Evolutionary conservation across 2,797 vertebrate genomes (phyloP), one percentile per base, ranked within the genome.

Genomic region (Clamator glandarius): DNA sequence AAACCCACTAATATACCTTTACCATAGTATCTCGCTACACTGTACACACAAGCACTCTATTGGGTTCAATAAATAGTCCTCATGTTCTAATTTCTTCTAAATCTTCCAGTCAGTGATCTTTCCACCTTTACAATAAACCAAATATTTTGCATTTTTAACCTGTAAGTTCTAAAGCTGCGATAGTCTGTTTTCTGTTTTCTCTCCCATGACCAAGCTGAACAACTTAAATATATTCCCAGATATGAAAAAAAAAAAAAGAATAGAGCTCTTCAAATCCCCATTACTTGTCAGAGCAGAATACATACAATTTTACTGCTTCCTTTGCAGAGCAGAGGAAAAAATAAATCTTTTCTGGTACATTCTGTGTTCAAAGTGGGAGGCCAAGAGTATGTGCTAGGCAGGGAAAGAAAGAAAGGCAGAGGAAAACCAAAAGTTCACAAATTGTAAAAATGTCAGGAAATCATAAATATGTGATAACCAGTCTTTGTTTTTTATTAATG

Each of bases 131-230:
- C 14, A 46, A 24, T 41, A 55, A 55, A 52, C 5, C 8, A 62
- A 46, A 12, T 33, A 36, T 35, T 75, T 61, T 52, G 15, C 33
- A 8, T n/a, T 72, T 10, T 33, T 63, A 48, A 31, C 24, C 26
- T 7, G 0, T 13, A 33, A 57, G 4, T 69, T 66, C 29, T 51
- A 25, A 33, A 39, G 29, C 46, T 39, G 42, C 1, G 2, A 7
- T 12, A 9, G 52, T 12, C 20, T 21, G 29, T 36, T 16, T 35
- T 52, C 25, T 46, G 18, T 55, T 67, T 75, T 79, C 9, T 29
- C 3, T 69, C 5, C 33, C 46, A 14, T 69, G 33, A 39, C 42
- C 21, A 35, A 16, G 15, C 1, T 76, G 42, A 54, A 23, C 19
- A 50, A 24, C 5, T 48, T 79, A 48, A 52, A 28, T 10, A 21